Evolutionary conservation across 2,797 vertebrate genomes (phyloP).

Genomic region (Aotus griseimembra): DNA sequence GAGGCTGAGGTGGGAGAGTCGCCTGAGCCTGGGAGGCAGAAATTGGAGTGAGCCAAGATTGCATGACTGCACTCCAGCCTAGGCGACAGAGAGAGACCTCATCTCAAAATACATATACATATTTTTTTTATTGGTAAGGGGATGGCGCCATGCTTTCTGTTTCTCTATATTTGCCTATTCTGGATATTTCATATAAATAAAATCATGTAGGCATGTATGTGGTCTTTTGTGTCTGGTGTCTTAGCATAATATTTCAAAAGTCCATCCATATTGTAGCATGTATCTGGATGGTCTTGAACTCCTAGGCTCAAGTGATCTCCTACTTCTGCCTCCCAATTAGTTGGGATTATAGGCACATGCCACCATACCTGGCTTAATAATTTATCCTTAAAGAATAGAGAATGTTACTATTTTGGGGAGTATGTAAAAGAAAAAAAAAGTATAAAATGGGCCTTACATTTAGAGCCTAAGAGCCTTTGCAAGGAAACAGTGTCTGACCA

Average conservation of each 20-base stretch:
- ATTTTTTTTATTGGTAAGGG: not conserved
- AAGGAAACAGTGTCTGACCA: not conserved
- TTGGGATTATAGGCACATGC: not conserved
- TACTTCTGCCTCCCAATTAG: not conserved
- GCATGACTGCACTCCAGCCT: not conserved
- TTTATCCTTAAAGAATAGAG: not conserved
- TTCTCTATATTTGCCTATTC: not conserved
- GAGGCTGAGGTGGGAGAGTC: not conserved
- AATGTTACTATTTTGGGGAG: not conserved
- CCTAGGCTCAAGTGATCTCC: not conserved
- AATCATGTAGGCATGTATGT: not conserved
- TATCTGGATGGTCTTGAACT: not conserved
- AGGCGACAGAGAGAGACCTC: not conserved
- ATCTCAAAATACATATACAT: not conserved
- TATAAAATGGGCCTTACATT: not conserved
- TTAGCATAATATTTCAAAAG: not conserved
- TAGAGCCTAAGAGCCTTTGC: not conserved
- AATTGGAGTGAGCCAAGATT: not conserved
- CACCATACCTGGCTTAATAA: not conserved
- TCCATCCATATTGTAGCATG: not conserved
- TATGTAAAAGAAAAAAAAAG: not conserved
- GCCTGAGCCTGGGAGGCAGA: not conserved
- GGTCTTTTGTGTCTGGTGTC: not conserved
- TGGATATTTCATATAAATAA: not conserved
- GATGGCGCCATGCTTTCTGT: not conserved